phyloP scores from a whole-genome alignment of 2,888 invertebrate species.

The Pinctada fucata region DNA sequence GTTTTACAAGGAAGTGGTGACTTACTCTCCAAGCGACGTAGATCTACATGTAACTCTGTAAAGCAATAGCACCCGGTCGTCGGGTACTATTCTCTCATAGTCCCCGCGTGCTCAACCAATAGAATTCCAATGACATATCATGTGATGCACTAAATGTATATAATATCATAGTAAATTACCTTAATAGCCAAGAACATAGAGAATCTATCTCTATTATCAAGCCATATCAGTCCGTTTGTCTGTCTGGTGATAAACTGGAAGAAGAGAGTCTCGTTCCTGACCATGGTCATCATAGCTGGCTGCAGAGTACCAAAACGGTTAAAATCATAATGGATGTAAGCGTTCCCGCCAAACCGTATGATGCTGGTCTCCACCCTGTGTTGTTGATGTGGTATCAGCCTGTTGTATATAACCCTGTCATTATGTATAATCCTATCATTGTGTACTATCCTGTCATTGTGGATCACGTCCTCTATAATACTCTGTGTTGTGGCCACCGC shows the following conservation, averaged over 20 bases:
- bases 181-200: constrained; percentile 66
- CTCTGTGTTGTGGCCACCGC: not conserved
- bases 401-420: not conserved
- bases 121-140: too few species aligned
- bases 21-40: too few species aligned
- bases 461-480: not conserved
- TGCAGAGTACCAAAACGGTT: constrained; percentile 49
- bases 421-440: not conserved
- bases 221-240: constrained; percentile 70
- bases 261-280: constrained; percentile 54
- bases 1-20: too few species aligned
- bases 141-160: too few species aligned
- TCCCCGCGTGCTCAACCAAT: too few species aligned
- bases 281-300: constrained; percentile 47
- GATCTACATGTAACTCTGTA: too few species aligned
- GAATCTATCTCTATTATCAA: constrained; percentile 56
- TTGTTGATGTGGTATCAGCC: too few species aligned
- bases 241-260: constrained; percentile 66
- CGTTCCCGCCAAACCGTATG: constrained; percentile 56
- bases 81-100: too few species aligned
- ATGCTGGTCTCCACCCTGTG: constrained; percentile 40
- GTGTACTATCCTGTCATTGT: not conserved
- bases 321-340: constrained; percentile 64
- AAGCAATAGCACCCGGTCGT: too few species aligned
- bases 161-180: too few species aligned